Conservation (phyloP, 2,113 vertebrate genomes). For the Ceratotherium simum region DNA sequence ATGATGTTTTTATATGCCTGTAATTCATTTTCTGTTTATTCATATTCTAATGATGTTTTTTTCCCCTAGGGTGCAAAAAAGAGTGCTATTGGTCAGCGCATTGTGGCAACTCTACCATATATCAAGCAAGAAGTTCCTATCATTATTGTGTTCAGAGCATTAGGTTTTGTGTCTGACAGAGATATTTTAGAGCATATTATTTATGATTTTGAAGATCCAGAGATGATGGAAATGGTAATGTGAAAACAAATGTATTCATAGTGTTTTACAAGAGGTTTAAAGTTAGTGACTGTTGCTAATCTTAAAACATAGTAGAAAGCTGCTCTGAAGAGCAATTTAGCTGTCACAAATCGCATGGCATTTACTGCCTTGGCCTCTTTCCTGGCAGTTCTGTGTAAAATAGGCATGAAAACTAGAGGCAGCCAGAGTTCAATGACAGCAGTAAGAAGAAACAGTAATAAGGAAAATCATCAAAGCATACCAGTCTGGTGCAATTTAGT, state of each 20-base stretch:
- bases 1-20: background rate
- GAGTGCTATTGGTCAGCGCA: slow-evolving; percentile 98
- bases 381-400: background rate
- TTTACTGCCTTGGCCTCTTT: background rate
- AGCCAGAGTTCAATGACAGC: background rate
- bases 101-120: slow-evolving; percentile 97
- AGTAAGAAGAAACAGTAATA: background rate
- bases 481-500: background rate
- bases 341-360: background rate
- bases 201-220: slow-evolving; percentile 99
- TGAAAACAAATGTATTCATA: slow-evolving; percentile 10
- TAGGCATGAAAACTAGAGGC: background rate
- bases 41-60: slow-evolving; percentile 3
- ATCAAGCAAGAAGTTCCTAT: slow-evolving; percentile 99
- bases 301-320: background rate
- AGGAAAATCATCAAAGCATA: background rate
- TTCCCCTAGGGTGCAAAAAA: slow-evolving; percentile 95
- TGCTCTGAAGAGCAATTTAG: background rate
- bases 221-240: slow-evolving; percentile 99
- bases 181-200: slow-evolving; percentile 99
- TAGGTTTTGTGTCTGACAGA: slow-evolving; percentile 98
- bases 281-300: background rate
- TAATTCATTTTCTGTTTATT: background rate
- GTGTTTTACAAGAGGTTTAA: background rate
- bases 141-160: slow-evolving; percentile 98